Evolutionary conservation across 2,888 invertebrate species (phyloP), one percentile per base, ranked within the genome.

Genomic region (Standfussiana lucernea): DNA sequence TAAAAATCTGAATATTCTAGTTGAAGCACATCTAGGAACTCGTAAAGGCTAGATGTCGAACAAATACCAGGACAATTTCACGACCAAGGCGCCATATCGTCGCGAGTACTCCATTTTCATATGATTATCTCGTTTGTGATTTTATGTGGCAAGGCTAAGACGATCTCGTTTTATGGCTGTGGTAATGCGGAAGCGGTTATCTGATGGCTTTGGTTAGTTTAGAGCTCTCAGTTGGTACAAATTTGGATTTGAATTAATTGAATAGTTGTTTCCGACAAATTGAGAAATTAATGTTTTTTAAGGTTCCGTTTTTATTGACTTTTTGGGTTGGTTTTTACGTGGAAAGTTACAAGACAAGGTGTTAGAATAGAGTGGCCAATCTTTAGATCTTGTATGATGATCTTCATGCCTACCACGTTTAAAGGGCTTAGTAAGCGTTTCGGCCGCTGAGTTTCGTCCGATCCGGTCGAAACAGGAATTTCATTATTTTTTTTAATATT

Each of bases 91-190:
- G 85, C 82, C 73, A 50, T 56, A 45, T 28, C 42, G 66, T 68
- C 64, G 68, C 67, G 62, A 61, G 73, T 69, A 82, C 68, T 61
- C 73, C 32, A 81, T 77, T 85, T 85, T 71, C 85, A 77, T 83
- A 82, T 82, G 83, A 85, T 84, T 85, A 85, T 84, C 78, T 82
- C 40, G 82, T 85, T 85, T 73, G 61, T 40, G 59, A 83, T 67
- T 83, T 83, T 85, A 83, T 82, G 82, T 40, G 59, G 64, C 67
- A 72, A 72, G 56, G 61, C 81, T 82, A 53, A 53, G 71, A 71
- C 77, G 67, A 73, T 82, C 70, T 37, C 59, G 15, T 77, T 83
- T 85, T 85, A 83, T 21, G 18, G 45, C 35, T 42, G 24, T 18
- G 37, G 71, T 42, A 56, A n/a, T 70, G 42, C 67, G 83, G 83